A percentile compares a stretch with the other conserved stretches of the same genome.
These are phyloP conservation scores for Neodontobutis hainanensis DNA, from an alignment of 2,113 vertebrate genomes.

Conservation along the genomic window DNA sequence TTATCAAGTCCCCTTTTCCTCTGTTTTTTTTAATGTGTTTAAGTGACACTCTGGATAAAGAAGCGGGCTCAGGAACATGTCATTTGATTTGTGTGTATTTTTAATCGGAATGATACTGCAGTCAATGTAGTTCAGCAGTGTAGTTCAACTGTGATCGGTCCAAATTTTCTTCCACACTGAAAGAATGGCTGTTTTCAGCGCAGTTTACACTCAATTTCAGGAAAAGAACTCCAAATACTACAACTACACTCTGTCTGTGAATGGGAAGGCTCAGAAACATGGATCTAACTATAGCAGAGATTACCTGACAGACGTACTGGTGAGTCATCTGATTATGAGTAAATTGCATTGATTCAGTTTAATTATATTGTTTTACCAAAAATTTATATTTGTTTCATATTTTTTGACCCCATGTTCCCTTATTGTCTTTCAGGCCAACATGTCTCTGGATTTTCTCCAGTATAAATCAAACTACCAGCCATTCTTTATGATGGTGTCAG, in stretches of 20 bases:
- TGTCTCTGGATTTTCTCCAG: conserved; percentile 92
- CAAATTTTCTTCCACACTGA: neutral
- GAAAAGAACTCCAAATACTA: conserved; percentile 98
- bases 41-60: too few relatives aligned
- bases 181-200: neutral
- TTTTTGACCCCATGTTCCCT: neutral
- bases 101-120: too few relatives aligned
- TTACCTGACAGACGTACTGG: conserved; percentile 96
- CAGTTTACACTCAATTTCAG: conserved; percentile 68
- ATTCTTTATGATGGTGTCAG: conserved; percentile 99
- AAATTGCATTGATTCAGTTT: neutral
- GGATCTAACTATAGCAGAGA: conserved; percentile 92
- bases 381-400: fast-evolving
- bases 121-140: too few relatives aligned
- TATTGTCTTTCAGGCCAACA: conserved; percentile 83
- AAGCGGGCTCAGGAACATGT: too few relatives aligned
- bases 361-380: neutral
- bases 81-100: too few relatives aligned
- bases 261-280: conserved; percentile 87
- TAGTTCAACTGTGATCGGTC: too few relatives aligned
- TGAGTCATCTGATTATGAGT: conserved; percentile 66
- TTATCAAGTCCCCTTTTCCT: too few relatives aligned
- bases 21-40: too few relatives aligned
- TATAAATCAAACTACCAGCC: conserved; percentile 89
- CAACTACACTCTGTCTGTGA: conserved; percentile 96